Conservation (phyloP, 2,797 vertebrate genomes). For the Sebastes kiyomatsui region DNA sequence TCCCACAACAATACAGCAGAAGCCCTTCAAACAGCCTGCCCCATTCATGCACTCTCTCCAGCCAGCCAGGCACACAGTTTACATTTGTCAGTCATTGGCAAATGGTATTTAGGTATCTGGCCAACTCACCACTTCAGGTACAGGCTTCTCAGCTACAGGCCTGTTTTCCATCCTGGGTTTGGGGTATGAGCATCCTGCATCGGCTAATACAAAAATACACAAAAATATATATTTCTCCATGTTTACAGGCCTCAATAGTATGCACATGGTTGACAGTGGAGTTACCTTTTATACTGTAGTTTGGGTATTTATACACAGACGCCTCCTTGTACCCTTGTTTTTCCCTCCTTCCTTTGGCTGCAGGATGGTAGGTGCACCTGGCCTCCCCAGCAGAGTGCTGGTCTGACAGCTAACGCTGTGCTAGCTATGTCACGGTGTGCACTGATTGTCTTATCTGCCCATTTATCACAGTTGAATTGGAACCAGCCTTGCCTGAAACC, state of each 20-base stretch:
- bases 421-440: conserved; percentile 89
- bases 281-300: conserved; percentile 43
- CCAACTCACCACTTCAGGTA: conserved; percentile 49
- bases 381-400: conserved; percentile 86
- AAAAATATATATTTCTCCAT: background rate
- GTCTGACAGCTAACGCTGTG: conserved; percentile 86
- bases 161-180: conserved; percentile 13
- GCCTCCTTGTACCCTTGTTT: conserved; percentile 37
- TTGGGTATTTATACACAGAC: conserved; percentile 59
- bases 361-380: conserved; percentile 87
- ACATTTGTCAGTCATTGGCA: conserved; percentile 56
- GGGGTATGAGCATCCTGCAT: conserved; percentile 15
- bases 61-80: conserved; percentile 39
- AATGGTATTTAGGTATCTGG: conserved; percentile 40
- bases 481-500: conserved; percentile 97
- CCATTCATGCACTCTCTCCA: conserved; percentile 39
- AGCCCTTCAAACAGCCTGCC: conserved; percentile 40
- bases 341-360: conserved; percentile 63
- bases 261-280: background rate
- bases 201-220: conserved; percentile 9
- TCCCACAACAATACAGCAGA: conserved; percentile 71
- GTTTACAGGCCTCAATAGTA: conserved; percentile 33
- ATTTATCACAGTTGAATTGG: conserved; percentile 99
- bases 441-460: conserved; percentile 98
- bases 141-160: conserved; percentile 21